Base-by-base conservation (phyloP, 2,888 invertebrate genomes). In the Scelioninae gen. 2 region DNA sequence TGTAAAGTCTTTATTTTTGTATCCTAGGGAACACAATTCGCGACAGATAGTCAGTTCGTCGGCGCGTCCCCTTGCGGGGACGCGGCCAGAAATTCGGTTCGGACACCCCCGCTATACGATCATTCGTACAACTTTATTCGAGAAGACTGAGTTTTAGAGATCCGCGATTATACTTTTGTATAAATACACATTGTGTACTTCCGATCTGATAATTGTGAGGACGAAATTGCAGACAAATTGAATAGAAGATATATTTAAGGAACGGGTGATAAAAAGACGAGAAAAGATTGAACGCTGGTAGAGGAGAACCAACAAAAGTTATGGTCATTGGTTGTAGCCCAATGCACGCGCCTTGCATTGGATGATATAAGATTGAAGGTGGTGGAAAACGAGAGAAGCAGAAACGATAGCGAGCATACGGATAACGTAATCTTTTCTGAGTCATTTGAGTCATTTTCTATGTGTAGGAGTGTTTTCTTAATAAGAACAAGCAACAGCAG, bases 1-100 rank as follows among this genome's bases (percentile, higher is more conserved):
- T 76, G 77, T 76, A 80, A 79, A 79, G 76, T 75, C 79, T 82
- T 84, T 84, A 84, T 84, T 84, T 84, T 84, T 83, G 72, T 83
- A 84, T 76, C 78, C 70, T 73, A 78, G 61, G 55, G 53, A 58
- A 58, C 39, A 73, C 63, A 65, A 71, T 39, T 35, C 53, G 69
- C 76, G 63, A 64, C 45, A 61, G 46, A 73, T 63, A 65, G 76
- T 74, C 52, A 63, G 72, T 63, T 53, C n/a, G n/a, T n/a, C 25
- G 71, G 57, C 72, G 74, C 76, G 76, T 73, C 76, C 76, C 70
- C 60, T 55, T 2, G 45, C 39, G 76, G 76, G 76, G 69, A 74
- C 72, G 73, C 75, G 73, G 52, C 58, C 33, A 50, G 68, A 31
- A 39, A 60, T 76, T 72, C 43, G 39, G 68, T 57, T 45, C 67